These are phyloP conservation scores for Bombus confusus DNA, from an alignment of 1,140 invertebrate genomes.

Conservation along the genomic window DNA sequence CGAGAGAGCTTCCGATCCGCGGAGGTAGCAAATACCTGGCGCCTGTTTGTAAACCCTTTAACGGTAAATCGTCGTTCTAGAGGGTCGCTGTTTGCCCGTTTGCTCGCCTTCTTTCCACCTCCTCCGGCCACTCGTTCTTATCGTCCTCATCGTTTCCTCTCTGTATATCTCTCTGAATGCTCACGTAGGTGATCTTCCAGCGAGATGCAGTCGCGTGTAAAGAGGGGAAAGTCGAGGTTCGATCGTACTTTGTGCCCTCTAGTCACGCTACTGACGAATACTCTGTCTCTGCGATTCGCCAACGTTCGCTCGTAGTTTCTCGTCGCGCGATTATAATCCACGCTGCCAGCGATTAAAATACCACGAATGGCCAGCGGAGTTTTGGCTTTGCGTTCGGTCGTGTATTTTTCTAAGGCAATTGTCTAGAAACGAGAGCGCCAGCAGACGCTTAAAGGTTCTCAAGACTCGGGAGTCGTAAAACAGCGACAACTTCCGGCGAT, in stretches of 20 bases:
- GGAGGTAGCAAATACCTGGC: slow-evolving; percentile 65
- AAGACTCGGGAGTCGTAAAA: neutral
- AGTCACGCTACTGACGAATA: slow-evolving; percentile 26
- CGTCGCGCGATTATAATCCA: neutral
- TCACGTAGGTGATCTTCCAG: neutral
- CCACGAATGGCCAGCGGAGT: too few species aligned
- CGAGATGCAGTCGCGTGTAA: slow-evolving; percentile 19
- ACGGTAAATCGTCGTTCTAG: slow-evolving; percentile 59
- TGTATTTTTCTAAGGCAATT: accelerated
- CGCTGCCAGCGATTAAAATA: neutral
- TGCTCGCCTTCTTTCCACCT: slow-evolving; percentile 10
- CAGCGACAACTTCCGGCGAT: slow-evolving; percentile 24
- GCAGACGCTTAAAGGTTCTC: neutral
- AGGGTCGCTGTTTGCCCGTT: slow-evolving; percentile 52
- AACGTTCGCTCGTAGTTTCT: too few species aligned
- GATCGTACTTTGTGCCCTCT: slow-evolving; percentile 17
- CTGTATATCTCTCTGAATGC: slow-evolving; percentile 7
- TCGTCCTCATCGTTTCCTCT: neutral
- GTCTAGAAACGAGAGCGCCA: neutral
- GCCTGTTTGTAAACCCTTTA: slow-evolving; percentile 68
- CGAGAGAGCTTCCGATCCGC: slow-evolving; percentile 56
- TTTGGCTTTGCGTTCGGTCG: too few species aligned
- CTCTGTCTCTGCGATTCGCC: neutral
- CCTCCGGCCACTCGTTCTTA: neutral
- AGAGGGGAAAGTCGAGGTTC: slow-evolving; percentile 32